These are phyloP conservation scores for Rhagoletis pomonella DNA, from an alignment of 1,140 invertebrate genomes.

Conservation along the genomic window DNA sequence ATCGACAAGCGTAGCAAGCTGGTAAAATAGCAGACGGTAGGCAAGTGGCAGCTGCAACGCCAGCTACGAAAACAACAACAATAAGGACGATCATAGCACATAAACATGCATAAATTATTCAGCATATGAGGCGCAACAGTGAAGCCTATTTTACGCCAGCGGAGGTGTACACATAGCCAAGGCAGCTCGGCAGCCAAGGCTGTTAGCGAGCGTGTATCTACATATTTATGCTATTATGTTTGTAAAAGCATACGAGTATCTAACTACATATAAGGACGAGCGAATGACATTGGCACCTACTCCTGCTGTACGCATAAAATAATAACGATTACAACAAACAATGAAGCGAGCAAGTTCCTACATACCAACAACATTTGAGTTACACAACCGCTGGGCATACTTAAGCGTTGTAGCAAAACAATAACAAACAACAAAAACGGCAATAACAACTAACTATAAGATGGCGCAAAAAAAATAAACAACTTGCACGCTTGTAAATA, in stretches of 20 bases:
- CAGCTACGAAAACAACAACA: background rate
- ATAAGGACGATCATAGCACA: background rate
- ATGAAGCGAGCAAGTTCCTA: background rate
- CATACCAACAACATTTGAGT: no score
- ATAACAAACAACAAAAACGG: background rate
- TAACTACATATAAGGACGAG: background rate
- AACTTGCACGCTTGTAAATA: background rate
- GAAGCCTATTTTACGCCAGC: background rate
- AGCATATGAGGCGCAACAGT: conserved; percentile 1
- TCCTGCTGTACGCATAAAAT: background rate
- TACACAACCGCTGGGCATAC: conserved; percentile 1
- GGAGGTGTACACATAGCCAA: background rate
- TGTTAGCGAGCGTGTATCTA: background rate
- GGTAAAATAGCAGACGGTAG: background rate
- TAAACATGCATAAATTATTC: conserved; percentile 45
- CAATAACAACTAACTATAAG: background rate
- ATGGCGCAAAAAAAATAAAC: background rate
- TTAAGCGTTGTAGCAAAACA: background rate
- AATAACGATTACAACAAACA: conserved; percentile 18
- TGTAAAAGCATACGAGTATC: no score
- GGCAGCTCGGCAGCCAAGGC: conserved; percentile 22
- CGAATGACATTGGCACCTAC: background rate
- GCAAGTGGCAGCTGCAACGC: conserved; percentile 1
- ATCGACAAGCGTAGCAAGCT: conserved; percentile 34
- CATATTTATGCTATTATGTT: no score